These are phyloP conservation scores for Hoplias malabaricus DNA, from an alignment of 2,113 vertebrate genomes.

Conservation along the genomic window DNA sequence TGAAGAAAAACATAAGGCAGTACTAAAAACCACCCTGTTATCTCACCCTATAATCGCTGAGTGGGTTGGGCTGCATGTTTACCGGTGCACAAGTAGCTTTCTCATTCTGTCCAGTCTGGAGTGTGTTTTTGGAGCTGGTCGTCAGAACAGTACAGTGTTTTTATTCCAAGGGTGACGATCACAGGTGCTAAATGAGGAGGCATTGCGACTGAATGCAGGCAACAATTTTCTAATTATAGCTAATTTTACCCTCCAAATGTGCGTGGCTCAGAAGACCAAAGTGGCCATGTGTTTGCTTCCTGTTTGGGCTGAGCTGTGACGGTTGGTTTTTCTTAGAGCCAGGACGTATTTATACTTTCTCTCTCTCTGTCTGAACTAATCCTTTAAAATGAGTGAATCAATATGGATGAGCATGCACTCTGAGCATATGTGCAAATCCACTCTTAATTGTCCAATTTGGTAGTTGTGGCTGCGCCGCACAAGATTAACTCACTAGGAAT, in stretches of 20 bases:
- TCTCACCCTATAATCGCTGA: too few relatives aligned
- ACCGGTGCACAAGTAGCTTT: constrained; percentile 28
- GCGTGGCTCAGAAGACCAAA: neutral
- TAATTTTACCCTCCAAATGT: constrained; percentile 19
- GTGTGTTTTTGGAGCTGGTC: constrained; percentile 36
- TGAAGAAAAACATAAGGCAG: constrained; percentile 18
- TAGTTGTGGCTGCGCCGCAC: neutral
- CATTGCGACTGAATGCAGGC: neutral
- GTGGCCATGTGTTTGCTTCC: neutral
- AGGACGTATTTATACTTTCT: neutral
- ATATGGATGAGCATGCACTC: constrained; percentile 12
- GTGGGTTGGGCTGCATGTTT: constrained; percentile 20
- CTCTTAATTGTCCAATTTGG: neutral
- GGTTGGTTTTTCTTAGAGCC: constrained; percentile 1
- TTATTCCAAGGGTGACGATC: neutral
- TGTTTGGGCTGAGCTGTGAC: neutral
- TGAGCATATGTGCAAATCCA: neutral
- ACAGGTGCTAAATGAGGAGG: constrained; percentile 19
- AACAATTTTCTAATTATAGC: constrained; percentile 31
- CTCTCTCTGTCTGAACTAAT: constrained; percentile 23
- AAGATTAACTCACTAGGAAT: neutral
- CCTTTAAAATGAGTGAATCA: constrained; percentile 30
- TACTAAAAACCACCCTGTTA: constrained; percentile 2
- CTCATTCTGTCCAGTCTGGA: constrained; percentile 17
- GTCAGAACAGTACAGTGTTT: neutral